Percentiles rank a stretch among this genome's conserved stretches.
Conservation (phyloP, 2,113 vertebrate species). For the Zingel zingel region DNA sequence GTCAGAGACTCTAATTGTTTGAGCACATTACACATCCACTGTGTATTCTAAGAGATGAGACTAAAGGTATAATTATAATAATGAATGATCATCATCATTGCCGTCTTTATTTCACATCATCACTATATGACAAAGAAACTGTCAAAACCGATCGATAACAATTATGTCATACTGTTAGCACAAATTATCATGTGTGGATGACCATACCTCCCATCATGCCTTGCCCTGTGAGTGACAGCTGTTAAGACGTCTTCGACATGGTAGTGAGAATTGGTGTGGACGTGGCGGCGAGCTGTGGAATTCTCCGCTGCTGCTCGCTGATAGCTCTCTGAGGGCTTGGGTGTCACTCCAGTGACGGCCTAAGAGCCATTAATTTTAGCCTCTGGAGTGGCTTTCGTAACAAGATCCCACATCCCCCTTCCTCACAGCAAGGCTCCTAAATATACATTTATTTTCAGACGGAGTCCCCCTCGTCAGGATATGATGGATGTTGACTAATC, state of each 20-base stretch:
- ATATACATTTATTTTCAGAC: slow-evolving; percentile 84
- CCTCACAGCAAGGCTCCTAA: slow-evolving; percentile 73
- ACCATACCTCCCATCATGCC: slow-evolving; percentile 63
- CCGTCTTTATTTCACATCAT: neutral
- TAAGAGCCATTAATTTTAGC: slow-evolving; percentile 88
- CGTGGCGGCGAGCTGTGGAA: slow-evolving; percentile 76
- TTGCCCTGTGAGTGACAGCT: slow-evolving; percentile 77
- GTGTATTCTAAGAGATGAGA: slow-evolving; percentile 15
- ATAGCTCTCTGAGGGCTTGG: slow-evolving; percentile 78
- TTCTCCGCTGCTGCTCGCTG: slow-evolving; percentile 75
- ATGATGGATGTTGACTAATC: slow-evolving; percentile 83
- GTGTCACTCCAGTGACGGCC: slow-evolving; percentile 81
- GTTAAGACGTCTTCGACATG: slow-evolving; percentile 69
- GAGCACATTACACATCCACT: slow-evolving; percentile 16
- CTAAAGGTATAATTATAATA: slow-evolving; percentile 19
- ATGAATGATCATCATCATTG: slow-evolving; percentile 23
- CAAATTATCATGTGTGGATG: slow-evolving; percentile 58
- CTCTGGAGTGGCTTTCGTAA: slow-evolving; percentile 81
- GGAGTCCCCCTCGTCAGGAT: slow-evolving; percentile 81
- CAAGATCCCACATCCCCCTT: slow-evolving; percentile 72
- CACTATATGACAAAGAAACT: slow-evolving; percentile 3
- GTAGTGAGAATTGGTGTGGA: slow-evolving; percentile 79
- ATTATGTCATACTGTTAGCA: slow-evolving; percentile 39
- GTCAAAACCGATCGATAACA: slow-evolving; percentile 12
- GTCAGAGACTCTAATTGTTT: slow-evolving; percentile 4